phyloP scores from a whole-genome alignment of 2,888 invertebrate genomes.

The Cheilosia pagana region DNA sequence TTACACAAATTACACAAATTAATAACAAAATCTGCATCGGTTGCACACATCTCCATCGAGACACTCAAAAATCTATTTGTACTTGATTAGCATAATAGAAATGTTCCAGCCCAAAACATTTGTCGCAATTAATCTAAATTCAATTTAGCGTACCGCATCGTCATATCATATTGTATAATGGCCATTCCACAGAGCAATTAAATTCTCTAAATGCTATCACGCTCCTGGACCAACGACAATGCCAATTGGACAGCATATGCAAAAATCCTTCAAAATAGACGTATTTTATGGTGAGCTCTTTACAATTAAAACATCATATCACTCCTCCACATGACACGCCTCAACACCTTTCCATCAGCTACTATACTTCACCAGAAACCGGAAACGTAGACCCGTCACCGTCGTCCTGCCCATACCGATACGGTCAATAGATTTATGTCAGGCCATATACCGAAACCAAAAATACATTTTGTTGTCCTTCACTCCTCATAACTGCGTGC shows the following conservation, averaged over 20 bases:
- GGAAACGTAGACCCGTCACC: constrained; percentile 1
- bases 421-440: constrained; percentile 53
- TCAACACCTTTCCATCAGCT: constrained; percentile 7
- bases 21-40: too few species aligned
- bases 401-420: background rate
- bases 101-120: background rate
- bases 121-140: constrained; percentile 44
- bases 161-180: constrained; percentile 3
- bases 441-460: constrained; percentile 23
- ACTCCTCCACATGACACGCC: constrained; percentile 25
- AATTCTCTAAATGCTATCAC: constrained; percentile 10
- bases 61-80: constrained; percentile 1
- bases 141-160: constrained; percentile 35
- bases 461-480: constrained; percentile 37
- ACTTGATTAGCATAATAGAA: constrained; percentile 28
- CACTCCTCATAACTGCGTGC: constrained; percentile 29
- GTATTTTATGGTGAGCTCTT: constrained; percentile 24
- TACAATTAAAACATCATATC: constrained; percentile 58
- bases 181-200: constrained; percentile 26
- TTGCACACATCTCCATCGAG: background rate
- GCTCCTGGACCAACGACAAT: constrained; percentile 10
- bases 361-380: background rate
- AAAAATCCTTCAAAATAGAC: constrained; percentile 10
- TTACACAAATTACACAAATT: too few species aligned
- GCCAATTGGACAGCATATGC: background rate